Base-by-base conservation (phyloP, 2,888 invertebrate genomes). In the Congeria kusceri region DNA sequence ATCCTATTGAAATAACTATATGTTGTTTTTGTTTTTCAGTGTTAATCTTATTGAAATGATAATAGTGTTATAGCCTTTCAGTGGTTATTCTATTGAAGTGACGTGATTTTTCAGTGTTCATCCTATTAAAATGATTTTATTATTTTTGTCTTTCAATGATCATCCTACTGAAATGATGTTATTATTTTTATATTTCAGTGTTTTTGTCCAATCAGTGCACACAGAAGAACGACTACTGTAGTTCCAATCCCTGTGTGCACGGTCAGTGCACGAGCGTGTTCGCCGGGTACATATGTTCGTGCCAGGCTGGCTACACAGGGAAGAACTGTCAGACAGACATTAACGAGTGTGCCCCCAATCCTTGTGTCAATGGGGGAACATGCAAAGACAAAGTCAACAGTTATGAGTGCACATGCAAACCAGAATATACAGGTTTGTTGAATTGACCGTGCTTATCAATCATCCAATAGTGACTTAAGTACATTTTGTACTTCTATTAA, bases 331-430 rank as follows among this genome's bases (percentile, higher is more conserved):
- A 88, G 71, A 86, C 84, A 20, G 79, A 87, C 49, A 62, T 85
- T 32, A 77, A 98, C 90, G 98, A 83, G 25, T 87, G 87, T 74
- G 68, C 66, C 0, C 28, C 7, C 0, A 27, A 49, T 20, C 68
- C 71, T 15, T 87, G 87, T 73, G 20, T 23, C 3, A 75, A 84
- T 27, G 76, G 70, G 13, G 82, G 63, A 0, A 75, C 62, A 15
- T 87, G 87, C 68, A 39, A 46, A 0, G 87, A 87, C 69, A 49
- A 96, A 91, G 95, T 98, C 2, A 97, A 96, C 25, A 95, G 95
- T 27, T 98, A 96, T 92, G 96, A 96, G 88, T 98, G 98, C 91
- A 95, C 96, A 76, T 99, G 99, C 91, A 95, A 97, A 47, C 29
- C 29, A 9, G 99, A 98, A 0, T 99, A 96, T 92, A 95, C 95